Base-by-base conservation (phyloP, 1,140 invertebrate genomes). In the Pectinophora gossypiella region DNA sequence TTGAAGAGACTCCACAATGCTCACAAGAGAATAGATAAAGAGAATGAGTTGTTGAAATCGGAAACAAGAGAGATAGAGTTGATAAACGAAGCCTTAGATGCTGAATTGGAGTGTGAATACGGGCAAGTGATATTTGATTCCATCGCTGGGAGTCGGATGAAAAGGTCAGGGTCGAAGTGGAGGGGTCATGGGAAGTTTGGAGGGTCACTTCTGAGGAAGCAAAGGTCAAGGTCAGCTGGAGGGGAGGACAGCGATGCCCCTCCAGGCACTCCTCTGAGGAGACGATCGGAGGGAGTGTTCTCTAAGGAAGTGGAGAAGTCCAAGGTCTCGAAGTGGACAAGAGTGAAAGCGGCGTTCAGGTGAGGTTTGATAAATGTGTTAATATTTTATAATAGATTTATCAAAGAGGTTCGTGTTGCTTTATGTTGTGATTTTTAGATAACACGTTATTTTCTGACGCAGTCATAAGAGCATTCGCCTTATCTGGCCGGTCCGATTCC, bases 341-440 rank as follows among this genome's bases (percentile, higher is more conserved):
- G 92, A 74, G 94, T 95, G 6, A 95, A 95, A 78, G 93, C 94
- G 16, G 94, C 94, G 9, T 94, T 95, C 57, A 93, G 92, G 64
- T 95, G 91, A 92, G 68, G n/a, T n/a, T n/a, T n/a, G n/a, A n/a
- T n/a, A n/a, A n/a, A n/a, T n/a, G n/a, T n/a, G n/a, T n/a, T n/a
- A n/a, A n/a, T n/a, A n/a, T n/a, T n/a, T n/a, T n/a, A n/a, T n/a
- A n/a, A n/a, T n/a, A n/a, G n/a, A n/a, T n/a, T n/a, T n/a, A n/a
- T n/a, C n/a, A n/a, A n/a, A n/a, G n/a, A n/a, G n/a, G n/a, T n/a
- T n/a, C n/a, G n/a, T n/a, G n/a, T n/a, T n/a, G n/a, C n/a, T n/a
- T n/a, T n/a, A n/a, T n/a, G n/a, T n/a, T n/a, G n/a, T n/a, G n/a
- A n/a, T n/a, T n/a, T n/a, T n/a, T n/a, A n/a, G n/a, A n/a, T n/a